Percentiles rank a stretch among this genome's conserved stretches.
phyloP scores from a whole-genome alignment of 2,888 invertebrate genomes.

The Andrena chrysosceles region DNA sequence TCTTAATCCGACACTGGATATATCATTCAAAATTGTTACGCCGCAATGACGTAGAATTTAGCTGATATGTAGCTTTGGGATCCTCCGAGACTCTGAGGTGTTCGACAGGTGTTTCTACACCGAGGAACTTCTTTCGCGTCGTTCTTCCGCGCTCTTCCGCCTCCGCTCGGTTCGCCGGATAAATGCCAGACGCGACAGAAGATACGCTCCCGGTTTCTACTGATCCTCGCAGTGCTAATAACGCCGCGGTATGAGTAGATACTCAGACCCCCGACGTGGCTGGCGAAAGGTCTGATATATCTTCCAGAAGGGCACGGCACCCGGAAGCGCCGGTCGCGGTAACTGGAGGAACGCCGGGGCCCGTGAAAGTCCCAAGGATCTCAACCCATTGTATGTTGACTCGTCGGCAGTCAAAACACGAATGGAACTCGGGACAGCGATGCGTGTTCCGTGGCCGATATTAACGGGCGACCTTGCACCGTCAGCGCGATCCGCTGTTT shows the following conservation, averaged over 20 bases:
- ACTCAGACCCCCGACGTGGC: background rate
- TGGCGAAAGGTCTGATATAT: background rate
- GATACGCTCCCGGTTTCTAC: background rate
- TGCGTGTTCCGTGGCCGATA: background rate
- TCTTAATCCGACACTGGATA: no score
- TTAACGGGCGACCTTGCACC: conserved; percentile 27
- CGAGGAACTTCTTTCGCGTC: conserved; percentile 7
- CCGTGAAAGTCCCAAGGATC: conserved; percentile 12
- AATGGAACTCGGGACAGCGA: background rate
- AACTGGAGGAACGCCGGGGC: background rate
- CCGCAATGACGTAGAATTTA: background rate
- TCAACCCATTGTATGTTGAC: background rate
- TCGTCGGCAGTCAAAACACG: no score
- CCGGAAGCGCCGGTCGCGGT: conserved; percentile 5
- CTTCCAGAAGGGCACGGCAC: conserved; percentile 3
- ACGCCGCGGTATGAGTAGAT: no score
- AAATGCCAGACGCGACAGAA: background rate
- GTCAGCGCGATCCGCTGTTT: conserved; percentile 27
- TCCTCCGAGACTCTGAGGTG: conserved; percentile 32
- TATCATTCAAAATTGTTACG: background rate
- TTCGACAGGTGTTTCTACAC: conserved; percentile 45
- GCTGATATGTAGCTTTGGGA: background rate
- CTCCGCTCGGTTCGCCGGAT: background rate
- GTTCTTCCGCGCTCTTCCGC: background rate
- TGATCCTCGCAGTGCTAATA: background rate